Conservation (phyloP, 1,140 invertebrate species). For the Dendroctonus valens region DNA sequence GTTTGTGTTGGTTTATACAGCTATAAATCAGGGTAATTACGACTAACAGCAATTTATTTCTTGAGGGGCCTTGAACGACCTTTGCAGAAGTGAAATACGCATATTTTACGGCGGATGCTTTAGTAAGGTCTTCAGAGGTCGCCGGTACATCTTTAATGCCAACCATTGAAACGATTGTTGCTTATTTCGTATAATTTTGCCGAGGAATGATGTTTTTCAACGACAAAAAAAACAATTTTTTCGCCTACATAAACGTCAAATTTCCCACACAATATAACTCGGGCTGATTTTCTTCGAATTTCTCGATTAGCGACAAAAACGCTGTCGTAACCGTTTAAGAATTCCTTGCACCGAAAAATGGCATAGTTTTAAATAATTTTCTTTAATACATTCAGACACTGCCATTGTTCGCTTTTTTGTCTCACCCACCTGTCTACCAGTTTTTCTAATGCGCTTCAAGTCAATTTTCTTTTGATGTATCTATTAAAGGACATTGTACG, state of each 20-base stretch:
- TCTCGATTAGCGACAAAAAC: not conserved
- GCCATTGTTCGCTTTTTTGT: constrained; percentile 11
- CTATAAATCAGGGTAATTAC: constrained; percentile 6
- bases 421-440: constrained; percentile 7
- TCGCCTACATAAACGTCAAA: no score
- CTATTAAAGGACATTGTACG: constrained; percentile 15
- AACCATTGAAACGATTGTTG: no score
- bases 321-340: constrained; percentile 4
- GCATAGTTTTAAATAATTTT: constrained; percentile 20
- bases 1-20: not conserved
- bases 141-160: no score
- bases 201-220: no score
- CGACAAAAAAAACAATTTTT: no score
- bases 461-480: constrained; percentile 11
- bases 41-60: constrained; percentile 1
- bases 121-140: not conserved
- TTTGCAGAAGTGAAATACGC: not conserved
- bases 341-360: constrained; percentile 10
- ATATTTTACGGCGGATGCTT: no score
- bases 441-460: not conserved
- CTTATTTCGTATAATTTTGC: no score
- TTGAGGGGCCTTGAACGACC: constrained; percentile 12
- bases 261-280: no score
- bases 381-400: constrained; percentile 2
- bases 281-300: no score